Evolutionary conservation across 2,888 invertebrate species (phyloP).

Genomic region (Cheilosia vulpina): DNA sequence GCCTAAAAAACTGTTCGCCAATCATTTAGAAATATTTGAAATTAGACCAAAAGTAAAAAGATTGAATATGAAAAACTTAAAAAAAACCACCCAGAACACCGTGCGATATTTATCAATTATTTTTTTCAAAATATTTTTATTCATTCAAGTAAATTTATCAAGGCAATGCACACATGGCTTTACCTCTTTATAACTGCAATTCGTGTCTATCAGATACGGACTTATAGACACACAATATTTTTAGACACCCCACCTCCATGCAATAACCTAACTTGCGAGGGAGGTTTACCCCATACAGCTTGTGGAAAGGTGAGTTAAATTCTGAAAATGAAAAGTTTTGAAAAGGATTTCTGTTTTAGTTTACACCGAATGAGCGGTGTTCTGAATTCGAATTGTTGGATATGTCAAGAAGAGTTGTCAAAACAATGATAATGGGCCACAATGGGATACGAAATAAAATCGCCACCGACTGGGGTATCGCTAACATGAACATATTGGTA

Average conservation of each 20-base stretch:
- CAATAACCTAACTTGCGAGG: slow-evolving; percentile 33
- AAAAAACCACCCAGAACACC: no score
- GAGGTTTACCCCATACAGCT: slow-evolving; percentile 20
- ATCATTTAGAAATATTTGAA: no score
- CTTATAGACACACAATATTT: slow-evolving; percentile 47
- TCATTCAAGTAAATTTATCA: no score
- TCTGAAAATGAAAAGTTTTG: not conserved
- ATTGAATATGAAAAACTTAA: no score
- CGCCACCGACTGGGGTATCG: slow-evolving; percentile 73
- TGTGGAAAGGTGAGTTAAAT: slow-evolving; percentile 25
- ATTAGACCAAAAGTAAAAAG: no score
- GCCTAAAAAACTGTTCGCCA: no score
- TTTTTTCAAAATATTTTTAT: no score
- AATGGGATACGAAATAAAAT: slow-evolving; percentile 77
- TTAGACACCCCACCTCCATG: slow-evolving; percentile 6
- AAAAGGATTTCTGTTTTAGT: slow-evolving; percentile 6
- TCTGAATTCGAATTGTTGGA: slow-evolving; percentile 12
- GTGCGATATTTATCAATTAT: no score
- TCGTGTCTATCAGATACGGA: not conserved
- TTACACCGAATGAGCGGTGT: slow-evolving; percentile 1
- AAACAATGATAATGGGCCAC: slow-evolving; percentile 69
- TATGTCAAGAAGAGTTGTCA: slow-evolving; percentile 1
- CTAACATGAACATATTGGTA: slow-evolving; percentile 77
- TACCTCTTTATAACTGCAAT: not conserved
- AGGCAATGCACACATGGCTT: not conserved